Evolutionary conservation across 1,140 invertebrate genomes (phyloP), one percentile per base, ranked within the genome.

Genomic region (Pseudomyrmex pallidus): DNA sequence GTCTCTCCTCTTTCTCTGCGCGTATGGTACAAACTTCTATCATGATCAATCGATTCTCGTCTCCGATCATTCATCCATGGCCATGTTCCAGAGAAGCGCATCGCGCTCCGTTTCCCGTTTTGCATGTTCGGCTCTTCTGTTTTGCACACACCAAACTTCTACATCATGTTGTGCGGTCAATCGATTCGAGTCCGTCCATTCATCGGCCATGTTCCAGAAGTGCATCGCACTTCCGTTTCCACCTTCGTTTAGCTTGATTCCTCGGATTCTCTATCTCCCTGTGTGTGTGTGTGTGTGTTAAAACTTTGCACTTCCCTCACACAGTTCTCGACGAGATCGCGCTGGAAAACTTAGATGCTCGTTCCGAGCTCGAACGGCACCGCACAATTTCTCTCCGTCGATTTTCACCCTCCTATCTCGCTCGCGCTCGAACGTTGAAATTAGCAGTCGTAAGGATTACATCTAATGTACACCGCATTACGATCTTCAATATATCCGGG

Each of bases 361-460:
- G 73, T 76, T 54, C 64, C 12, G 61, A n/a, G 35, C 17, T 68
- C 64, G 35, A 10, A 17, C 35, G 35, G 35, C 1, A 35, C 35
- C 3, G 63, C 66, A 13, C 63, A 13, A 77, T 67, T 72, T 22
- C 7, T 48, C 17, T 12, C 15, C 13, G 2, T 7, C n/a, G 25
- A 22, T 13, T 44, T 15, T n/a, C 48, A 35, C 10, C 46, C 2
- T 13, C 9, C 22, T 25, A 8, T 10, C 15, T 17, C n/a, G 15
- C 15, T 20, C 46, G 15, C 12, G 17, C 52, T 9, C 44, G 17
- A 22, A 50, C 22, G 35, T 59, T 22, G 66, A 72, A 72, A 80
- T 80, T 72, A 80, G 76, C 66, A 70, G 20, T 80, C 76, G 76
- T 59, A 59, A 80, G 66, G 22, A 80, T 80, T 59, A 70, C 52